Conservation (phyloP, 2,113 vertebrate species). For the Tachysurus fulvidraco region DNA sequence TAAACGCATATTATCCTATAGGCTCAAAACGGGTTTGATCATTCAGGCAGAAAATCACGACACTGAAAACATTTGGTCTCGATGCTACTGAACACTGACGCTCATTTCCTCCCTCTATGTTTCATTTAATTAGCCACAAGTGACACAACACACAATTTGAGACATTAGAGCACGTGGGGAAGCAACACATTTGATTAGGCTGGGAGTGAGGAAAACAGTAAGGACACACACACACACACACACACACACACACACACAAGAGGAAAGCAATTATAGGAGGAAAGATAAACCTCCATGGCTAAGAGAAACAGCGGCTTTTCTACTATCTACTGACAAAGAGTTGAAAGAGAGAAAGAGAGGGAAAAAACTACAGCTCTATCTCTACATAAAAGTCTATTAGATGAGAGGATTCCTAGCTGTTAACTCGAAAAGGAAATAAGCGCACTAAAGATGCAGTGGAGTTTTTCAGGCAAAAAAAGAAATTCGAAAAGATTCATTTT, state of each 20-base stretch:
- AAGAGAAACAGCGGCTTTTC: background rate
- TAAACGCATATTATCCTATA: constrained; percentile 27
- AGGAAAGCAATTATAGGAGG: constrained; percentile 35
- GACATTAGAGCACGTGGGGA: constrained; percentile 23
- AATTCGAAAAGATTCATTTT: background rate
- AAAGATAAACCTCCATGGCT: background rate
- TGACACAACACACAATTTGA: constrained; percentile 20
- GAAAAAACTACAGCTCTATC: background rate
- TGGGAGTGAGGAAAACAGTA: constrained; percentile 1
- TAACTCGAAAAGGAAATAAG: constrained; percentile 20
- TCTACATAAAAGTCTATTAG: background rate
- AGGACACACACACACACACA: background rate
- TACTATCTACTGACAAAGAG: background rate
- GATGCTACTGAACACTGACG: constrained; percentile 13
- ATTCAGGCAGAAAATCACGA: constrained; percentile 46
- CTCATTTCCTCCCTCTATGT: constrained; percentile 25
- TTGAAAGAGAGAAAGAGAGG: background rate
- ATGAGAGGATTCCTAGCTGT: background rate
- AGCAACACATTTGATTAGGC: constrained; percentile 23
- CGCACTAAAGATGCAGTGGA: constrained; percentile 68
- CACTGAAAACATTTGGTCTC: background rate
- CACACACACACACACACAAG: constrained; percentile 9
- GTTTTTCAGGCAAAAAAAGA: constrained; percentile 52
- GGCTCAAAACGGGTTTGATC: constrained; percentile 27
- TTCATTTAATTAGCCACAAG: constrained; percentile 39